Evolutionary conservation across 2,888 invertebrate genomes (phyloP).

Genomic region (Orgyia antiqua): DNA sequence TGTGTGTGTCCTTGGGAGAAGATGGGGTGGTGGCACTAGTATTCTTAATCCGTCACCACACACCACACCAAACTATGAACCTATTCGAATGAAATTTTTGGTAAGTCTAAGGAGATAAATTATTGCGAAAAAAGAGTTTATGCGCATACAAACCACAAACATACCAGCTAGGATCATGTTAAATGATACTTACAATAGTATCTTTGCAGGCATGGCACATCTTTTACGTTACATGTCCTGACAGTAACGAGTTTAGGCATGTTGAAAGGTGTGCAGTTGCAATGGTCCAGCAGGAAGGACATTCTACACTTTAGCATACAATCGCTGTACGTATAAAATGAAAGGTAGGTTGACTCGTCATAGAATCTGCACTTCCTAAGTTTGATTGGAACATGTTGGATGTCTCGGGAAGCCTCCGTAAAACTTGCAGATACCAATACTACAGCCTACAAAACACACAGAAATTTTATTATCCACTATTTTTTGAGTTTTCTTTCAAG

Average conservation of each 20-base stretch:
- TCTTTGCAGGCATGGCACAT: conserved; percentile 65
- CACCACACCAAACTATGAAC: neutral
- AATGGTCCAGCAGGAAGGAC: conserved; percentile 65
- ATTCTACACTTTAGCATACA: conserved; percentile 78
- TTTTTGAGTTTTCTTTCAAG: no score
- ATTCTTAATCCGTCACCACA: no score
- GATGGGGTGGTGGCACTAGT: no score
- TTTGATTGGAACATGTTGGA: conserved; percentile 56
- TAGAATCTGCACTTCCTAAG: conserved; percentile 77
- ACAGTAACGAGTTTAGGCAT: conserved; percentile 59
- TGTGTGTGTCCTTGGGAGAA: no score
- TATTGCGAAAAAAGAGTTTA: neutral
- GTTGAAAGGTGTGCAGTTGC: conserved; percentile 78
- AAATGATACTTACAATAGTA: conserved; percentile 52
- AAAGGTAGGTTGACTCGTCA: conserved; percentile 66
- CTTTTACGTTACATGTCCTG: conserved; percentile 69
- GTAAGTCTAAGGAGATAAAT: neutral
- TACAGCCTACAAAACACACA: conserved; percentile 57
- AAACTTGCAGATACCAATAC: conserved; percentile 60
- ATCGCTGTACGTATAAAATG: conserved; percentile 77
- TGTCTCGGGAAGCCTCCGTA: conserved; percentile 65
- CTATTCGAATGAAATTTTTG: neutral
- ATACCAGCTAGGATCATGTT: no score
- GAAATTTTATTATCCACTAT: neutral
- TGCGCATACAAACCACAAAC: no score